Base-by-base conservation (phyloP, 2,113 vertebrate genomes). In the Tinamus guttatus region DNA sequence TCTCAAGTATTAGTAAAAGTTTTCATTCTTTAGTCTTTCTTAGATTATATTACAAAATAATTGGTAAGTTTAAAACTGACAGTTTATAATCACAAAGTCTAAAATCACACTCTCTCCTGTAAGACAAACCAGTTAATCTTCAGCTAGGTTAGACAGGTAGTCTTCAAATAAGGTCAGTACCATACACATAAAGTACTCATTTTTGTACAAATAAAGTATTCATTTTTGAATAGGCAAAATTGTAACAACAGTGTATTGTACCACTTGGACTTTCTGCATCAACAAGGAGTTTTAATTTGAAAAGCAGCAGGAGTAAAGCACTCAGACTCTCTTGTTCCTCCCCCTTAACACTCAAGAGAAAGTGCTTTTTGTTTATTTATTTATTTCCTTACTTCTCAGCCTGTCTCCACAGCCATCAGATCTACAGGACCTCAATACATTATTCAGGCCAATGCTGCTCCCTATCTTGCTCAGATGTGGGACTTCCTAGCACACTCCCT, bases 361-460 rank as follows among this genome's bases (percentile, higher is more conserved):
- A 84, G 41, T 2, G 15, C 20, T 73, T 82, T 45, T 74, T 56
- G 5, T 83, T 83, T 59, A 52, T 54, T 45, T 15, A 36, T 34
- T 45, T 27, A 5, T 6, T 15, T 36, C 27, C 22, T 63, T 7
- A 40, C 70, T 73, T 34, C 13, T 79, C 41, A 82, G 20, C 19
- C 7, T 93, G 87, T 97, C 97, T 98, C 98, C 95, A 98, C 97
- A 98, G 95, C 97, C 98, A 97, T 97, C 95, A 98, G 96, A 98
- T 96, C 96, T 94, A 83, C 47, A 20, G 25, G 89, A 97, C 86
- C 94, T 94, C 94, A 95, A 95, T 98, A 97, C 97, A 98, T 98
- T 98, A 98, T 98, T 98, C 97, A 98, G 98, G 78, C 81, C 96
- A 80, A 94, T 92, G 81, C 89, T 95, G 95, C 82, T 96, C 94